Evolutionary conservation across 2,797 vertebrate species (phyloP), one percentile per base, ranked within the genome.

Genomic region (Ctenopoma kingsleyae): DNA sequence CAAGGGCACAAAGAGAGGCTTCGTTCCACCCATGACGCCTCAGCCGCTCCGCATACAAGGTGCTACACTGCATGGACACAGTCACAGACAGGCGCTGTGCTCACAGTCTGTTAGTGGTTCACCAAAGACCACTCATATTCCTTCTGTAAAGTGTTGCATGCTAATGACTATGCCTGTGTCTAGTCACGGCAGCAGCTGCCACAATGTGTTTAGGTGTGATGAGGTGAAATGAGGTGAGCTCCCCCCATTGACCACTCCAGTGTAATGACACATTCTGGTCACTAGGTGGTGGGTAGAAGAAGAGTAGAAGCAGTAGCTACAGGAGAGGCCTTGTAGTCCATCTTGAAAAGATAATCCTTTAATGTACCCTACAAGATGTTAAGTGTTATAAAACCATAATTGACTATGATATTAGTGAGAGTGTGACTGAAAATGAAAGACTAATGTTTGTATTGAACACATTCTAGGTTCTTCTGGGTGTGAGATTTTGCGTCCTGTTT

Each of bases 401-500:
- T 60, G 4, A 1, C 3, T 38, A 25, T 38, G 25, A 19, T 53
- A 53, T 55, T 38, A 43, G 38, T 64, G 17, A 62, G 22, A 30
- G 25, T n/a, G 35, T 71, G 60, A 59, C 30, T 61, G 19, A 38
- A 51, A 68, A 36, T 16, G 0, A 54, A 59, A 48, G 15, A 22
- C 9, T 52, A 3, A 8, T 19, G 13, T 66, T 72, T 74, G 58
- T 1, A 53, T 74, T 87, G 17, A 75, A 35, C 25, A 43, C 27
- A 52, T 86, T 83, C 84, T 78, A 99, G 97, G 94, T 43, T 71
- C 84, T 67, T 78, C 90, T 63, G 87, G 86, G 56, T 57, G 92
- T 61, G 91, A 87, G 75, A 81, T 93, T 36, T 93, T 99, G 83
- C 96, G 95, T 35, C 87, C 98, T 74, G 95, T 99, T 63, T 95